Base-by-base conservation (phyloP, 1,140 invertebrate species). In the Nasonia giraulti region DNA sequence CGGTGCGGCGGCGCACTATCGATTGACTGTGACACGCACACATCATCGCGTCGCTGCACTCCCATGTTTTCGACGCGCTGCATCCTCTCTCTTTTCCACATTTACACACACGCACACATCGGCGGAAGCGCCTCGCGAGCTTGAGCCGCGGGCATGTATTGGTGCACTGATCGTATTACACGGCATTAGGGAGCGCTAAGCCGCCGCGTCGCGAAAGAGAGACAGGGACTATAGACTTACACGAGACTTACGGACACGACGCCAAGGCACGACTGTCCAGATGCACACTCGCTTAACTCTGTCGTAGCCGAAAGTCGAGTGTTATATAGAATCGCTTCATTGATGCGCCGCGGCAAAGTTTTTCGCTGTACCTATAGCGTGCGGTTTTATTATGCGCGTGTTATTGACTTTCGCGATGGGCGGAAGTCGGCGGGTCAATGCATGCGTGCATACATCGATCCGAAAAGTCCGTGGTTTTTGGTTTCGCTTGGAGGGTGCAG, bases 111-210 rank as follows among this genome's bases (percentile, higher is more conserved):
- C 12, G 37, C 40, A 76, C 10, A 47, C 12, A 47, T 20, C 17
- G 20, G n/a, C 12, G 77, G 20, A 68, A 27, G 44, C 77, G 27
- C 27, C 75, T 50, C 8, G 40, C 6, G 33, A 17, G 47, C 77
- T 27, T 44, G 33, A 37, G 33, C 5, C 5, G 5, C 71, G 80
- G 7, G 82, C 78, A 47, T 33, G 85, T 76, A 74, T 17, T 66
- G 74, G 74, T 82, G 86, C 87, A 86, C 88, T 92, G 91, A 92
- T 92, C 92, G 90, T 89, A 93, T 93, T 93, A 93, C 90, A 90
- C 77, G 88, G 91, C 87, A 92, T 93, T 93, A 91, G 88, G 87
- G 88, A 91, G 89, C 88, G 88, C 86, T 92, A 91, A 92, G 90
- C 90, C 89, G 86, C 88, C 90, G 84, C 40, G 81, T 86, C 85